Evolutionary conservation across 1,140 invertebrate genomes (phyloP).

Genomic region (Liolophura sinensis): DNA sequence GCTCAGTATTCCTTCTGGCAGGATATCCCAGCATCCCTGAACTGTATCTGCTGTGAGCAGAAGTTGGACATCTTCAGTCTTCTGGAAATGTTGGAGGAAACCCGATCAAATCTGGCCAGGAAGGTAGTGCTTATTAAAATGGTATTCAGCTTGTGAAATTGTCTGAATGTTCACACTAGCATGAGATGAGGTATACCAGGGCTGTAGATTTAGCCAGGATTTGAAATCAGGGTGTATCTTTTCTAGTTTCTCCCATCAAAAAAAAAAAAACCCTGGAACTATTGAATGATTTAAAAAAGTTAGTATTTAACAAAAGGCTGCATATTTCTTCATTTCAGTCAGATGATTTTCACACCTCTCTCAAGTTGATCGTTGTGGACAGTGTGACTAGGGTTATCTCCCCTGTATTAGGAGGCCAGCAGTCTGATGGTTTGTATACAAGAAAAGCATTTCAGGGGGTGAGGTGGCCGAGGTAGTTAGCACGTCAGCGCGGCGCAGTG

Average conservation of each 20-base stretch:
- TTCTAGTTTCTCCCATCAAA: too few relatives aligned
- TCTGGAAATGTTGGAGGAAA: slow-evolving; percentile 9
- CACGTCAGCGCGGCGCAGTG: too few relatives aligned
- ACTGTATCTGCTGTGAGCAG: slow-evolving; percentile 3
- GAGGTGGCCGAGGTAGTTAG: too few relatives aligned
- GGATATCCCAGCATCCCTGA: slow-evolving; percentile 8
- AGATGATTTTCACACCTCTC: slow-evolving; percentile 23
- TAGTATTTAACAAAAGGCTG: background rate
- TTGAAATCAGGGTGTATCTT: too few relatives aligned
- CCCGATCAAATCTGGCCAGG: slow-evolving; percentile 10
- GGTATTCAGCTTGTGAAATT: background rate
- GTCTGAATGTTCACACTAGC: background rate
- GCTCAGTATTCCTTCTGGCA: background rate
- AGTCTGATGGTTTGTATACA: slow-evolving; percentile 29
- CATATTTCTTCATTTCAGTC: slow-evolving; percentile 22
- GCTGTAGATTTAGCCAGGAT: too few relatives aligned
- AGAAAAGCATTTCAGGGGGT: too few relatives aligned
- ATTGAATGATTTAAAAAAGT: too few relatives aligned
- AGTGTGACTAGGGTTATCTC: slow-evolving; percentile 40
- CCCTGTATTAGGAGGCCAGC: slow-evolving; percentile 38
- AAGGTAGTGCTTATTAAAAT: slow-evolving; percentile 6
- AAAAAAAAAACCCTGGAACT: too few relatives aligned
- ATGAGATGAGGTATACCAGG: background rate
- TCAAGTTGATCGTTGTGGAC: slow-evolving; percentile 41
- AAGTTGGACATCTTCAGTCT: slow-evolving; percentile 17